phyloP scores from a whole-genome alignment of 1,140 invertebrate genomes.

The Chrysopa pallens region DNA sequence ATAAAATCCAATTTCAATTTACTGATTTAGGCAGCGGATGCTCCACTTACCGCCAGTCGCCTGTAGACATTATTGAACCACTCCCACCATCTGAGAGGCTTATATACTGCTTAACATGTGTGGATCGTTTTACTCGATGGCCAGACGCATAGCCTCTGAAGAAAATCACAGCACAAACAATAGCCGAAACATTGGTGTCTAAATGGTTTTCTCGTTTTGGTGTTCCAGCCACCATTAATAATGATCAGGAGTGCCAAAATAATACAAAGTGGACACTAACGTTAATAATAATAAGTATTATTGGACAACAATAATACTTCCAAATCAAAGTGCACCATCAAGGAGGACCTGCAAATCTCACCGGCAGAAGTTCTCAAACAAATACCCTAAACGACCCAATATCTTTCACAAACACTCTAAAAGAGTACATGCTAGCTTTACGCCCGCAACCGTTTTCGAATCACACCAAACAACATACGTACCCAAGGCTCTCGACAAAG shows the following conservation, averaged over 20 bases:
- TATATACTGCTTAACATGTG: conserved; percentile 16
- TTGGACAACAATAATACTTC: conserved; percentile 9
- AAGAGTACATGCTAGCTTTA: background rate
- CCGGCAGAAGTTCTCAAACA: conserved; percentile 10
- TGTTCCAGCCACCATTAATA: conserved; percentile 8
- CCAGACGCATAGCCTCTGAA: conserved; percentile 18
- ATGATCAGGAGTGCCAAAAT: conserved; percentile 10
- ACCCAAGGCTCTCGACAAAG: conserved; percentile 9
- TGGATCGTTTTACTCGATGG: conserved; percentile 22
- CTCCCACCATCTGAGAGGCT: conserved; percentile 11
- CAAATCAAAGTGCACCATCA: conserved; percentile 7
- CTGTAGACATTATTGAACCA: no score
- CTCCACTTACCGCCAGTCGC: no score
- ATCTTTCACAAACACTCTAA: background rate
- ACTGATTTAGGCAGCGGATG: no score
- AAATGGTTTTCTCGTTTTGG: conserved; percentile 17
- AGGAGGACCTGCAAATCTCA: conserved; percentile 11
- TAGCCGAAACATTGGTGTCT: conserved; percentile 10
- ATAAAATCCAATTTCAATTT: no score
- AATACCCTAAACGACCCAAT: background rate
- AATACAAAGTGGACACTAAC: conserved; percentile 3
- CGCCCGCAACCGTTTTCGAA: conserved; percentile 1
- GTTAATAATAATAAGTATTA: no score
- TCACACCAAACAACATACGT: conserved; percentile 7
- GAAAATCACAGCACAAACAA: conserved; percentile 15